Evolutionary conservation across 2,888 invertebrate species (phyloP).

Genomic region (Stenotaenia linearis): DNA sequence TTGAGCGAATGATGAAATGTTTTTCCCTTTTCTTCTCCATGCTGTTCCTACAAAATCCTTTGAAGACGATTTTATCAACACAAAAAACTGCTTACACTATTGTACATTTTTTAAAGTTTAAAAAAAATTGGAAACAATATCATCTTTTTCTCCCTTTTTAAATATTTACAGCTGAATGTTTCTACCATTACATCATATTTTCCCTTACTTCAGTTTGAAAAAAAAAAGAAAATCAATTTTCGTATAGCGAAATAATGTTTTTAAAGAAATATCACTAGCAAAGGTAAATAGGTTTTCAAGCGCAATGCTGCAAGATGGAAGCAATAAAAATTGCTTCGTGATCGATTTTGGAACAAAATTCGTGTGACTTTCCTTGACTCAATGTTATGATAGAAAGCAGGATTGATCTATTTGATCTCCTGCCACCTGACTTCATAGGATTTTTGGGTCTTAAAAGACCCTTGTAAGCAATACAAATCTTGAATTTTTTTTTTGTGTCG

Average conservation of each 20-base stretch:
- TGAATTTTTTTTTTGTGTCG: neutral
- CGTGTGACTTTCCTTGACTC: neutral
- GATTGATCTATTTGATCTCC: constrained; percentile 6
- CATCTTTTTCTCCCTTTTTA: no score
- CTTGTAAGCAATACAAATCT: neutral
- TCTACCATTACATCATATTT: no score
- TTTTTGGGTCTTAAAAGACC: neutral
- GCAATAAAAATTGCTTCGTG: neutral
- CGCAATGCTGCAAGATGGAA: constrained; percentile 3
- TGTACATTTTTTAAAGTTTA: neutral
- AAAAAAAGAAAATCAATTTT: neutral
- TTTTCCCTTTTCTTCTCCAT: neutral
- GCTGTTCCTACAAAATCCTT: neutral
- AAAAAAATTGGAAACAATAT: no score
- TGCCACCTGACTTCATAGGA: neutral
- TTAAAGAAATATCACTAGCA: neutral
- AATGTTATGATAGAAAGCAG: neutral
- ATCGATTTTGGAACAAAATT: neutral
- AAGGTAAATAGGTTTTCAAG: neutral
- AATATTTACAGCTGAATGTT: no score
- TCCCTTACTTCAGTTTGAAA: neutral
- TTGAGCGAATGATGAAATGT: constrained; percentile 7
- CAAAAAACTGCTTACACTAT: neutral
- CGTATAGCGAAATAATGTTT: neutral
- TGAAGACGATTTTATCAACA: neutral